Evolutionary conservation across 2,113 vertebrate genomes (phyloP).

Genomic region (Pterocles gutturalis): DNA sequence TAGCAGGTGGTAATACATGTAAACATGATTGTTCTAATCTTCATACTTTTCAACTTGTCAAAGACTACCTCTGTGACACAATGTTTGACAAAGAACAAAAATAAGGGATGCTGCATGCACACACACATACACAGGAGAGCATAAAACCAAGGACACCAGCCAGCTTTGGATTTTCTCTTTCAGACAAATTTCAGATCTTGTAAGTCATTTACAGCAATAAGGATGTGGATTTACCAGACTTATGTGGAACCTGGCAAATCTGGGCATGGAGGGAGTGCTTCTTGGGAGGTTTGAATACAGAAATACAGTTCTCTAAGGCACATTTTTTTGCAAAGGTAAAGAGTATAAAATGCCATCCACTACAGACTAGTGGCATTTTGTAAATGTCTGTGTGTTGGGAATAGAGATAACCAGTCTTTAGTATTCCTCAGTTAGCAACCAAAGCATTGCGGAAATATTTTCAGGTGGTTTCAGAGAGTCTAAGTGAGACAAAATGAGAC

Average conservation of each 20-base stretch:
- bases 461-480: background rate
- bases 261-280: background rate
- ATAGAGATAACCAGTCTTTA: background rate
- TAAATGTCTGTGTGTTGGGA: background rate
- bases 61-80: background rate
- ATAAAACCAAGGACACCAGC: background rate
- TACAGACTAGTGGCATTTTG: background rate
- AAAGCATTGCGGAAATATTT: background rate
- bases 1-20: constrained; percentile 24
- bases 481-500: background rate
- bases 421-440: background rate
- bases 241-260: background rate
- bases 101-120: background rate
- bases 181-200: background rate
- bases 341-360: background rate
- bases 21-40: constrained; percentile 36
- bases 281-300: background rate
- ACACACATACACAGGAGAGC: background rate
- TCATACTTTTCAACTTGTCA: constrained; percentile 1
- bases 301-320: background rate
- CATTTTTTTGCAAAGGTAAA: background rate
- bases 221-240: background rate
- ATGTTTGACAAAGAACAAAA: background rate
- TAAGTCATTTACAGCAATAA: background rate
- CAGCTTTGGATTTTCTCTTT: background rate